Conservation (phyloP, 2,888 invertebrate genomes). For the Gastrophysa polygoni region DNA sequence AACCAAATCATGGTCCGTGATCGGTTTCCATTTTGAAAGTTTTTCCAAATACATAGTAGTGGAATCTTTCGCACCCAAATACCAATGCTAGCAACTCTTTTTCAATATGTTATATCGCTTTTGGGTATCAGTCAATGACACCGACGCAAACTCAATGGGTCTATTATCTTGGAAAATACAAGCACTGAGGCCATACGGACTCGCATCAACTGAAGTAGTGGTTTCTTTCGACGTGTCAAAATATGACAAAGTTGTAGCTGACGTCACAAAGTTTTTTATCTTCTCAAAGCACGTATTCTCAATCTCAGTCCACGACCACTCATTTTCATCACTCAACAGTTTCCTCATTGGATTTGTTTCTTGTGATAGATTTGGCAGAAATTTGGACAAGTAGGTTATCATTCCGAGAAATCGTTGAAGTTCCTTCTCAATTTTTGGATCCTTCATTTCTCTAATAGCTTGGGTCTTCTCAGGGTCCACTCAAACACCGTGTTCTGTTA, state of each 20-base stretch:
- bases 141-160: neutral
- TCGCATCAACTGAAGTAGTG: constrained; percentile 5
- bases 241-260: neutral
- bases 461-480: neutral
- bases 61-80: constrained; percentile 37
- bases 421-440: constrained; percentile 19
- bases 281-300: constrained; percentile 21
- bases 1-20: constrained; percentile 33
- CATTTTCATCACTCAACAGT: constrained; percentile 17
- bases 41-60: constrained; percentile 30
- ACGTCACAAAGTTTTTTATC: neutral
- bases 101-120: neutral
- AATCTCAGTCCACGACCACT: constrained; percentile 24
- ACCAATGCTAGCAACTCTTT: constrained; percentile 32
- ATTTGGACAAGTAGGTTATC: constrained; percentile 25
- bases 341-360: constrained; percentile 18
- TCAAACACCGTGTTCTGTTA: too few species aligned
- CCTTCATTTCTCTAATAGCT: constrained; percentile 9
- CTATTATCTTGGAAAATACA: neutral
- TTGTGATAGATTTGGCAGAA: constrained; percentile 18
- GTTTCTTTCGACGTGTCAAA: neutral
- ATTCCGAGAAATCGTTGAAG: constrained; percentile 26
- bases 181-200: neutral
- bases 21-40: constrained; percentile 28
- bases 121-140: neutral